Base-by-base conservation (phyloP, 1,140 invertebrate genomes). In the Nephila pilipes region DNA sequence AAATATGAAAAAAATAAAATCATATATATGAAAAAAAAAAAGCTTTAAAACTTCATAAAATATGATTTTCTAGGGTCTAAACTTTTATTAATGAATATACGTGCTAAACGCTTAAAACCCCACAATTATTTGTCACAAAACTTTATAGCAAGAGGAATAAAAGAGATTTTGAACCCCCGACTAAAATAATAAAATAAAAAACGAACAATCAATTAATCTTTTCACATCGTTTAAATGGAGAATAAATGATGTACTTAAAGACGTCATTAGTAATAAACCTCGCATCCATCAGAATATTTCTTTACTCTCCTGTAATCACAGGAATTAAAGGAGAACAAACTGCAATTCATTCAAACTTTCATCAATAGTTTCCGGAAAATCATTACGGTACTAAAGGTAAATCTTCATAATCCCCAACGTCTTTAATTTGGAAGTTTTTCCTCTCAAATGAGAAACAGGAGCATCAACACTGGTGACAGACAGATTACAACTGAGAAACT, bases 221-320 rank as follows among this genome's bases (percentile, higher is more conserved):
- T 75, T 18, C 25, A 32, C 29, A 6, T 32, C 29, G 18, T 16
- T 75, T 36, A 75, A 18, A 18, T 32, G 25, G 36, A 75, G 29
- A 32, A 29, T 18, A 75, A 75, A 75, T 18, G 69, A 32, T 14
- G 85, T 18, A n/a, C 85, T 60, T 81, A 54, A 81, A 25, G 6
- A 36, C 38, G 85, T 87, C 85, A 63, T 36, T 57, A 36, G 18
- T 60, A 60, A 87, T 87, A 87, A 87, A 87, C 57, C 57, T 25
- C 12, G 29, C 6, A 54, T 32, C 22, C 20, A 32, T 22, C 55
- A 29, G 5, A 38, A 25, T 46, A 46, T 25, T 38, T 38, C 85
- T 87, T 87, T 32, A 38, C 12, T 22, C 22, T 32, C n/a, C 36
- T 60, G 57, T 87, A 87, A 87, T 87, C 85, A 87, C 85, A 1